Percentiles rank a stretch among this genome's conserved stretches.
Evolutionary conservation across 2,113 vertebrate species (phyloP).

Genomic region (Malurus melanocephalus): DNA sequence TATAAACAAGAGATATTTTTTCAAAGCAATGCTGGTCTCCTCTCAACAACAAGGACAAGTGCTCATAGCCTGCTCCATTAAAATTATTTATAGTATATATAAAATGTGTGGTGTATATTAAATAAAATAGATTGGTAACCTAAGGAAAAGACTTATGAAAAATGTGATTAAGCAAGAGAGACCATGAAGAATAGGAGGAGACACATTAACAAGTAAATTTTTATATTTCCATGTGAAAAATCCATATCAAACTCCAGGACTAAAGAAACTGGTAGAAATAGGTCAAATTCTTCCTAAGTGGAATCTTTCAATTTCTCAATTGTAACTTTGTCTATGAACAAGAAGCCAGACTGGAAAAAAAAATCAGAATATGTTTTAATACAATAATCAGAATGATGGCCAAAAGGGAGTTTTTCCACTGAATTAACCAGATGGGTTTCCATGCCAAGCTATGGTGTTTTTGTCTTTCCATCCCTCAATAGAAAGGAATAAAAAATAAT

Average conservation of each 20-base stretch:
- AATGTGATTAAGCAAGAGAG: not conserved
- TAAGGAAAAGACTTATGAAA: not conserved
- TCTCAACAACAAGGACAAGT: not conserved
- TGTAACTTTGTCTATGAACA: not conserved
- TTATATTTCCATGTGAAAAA: not conserved
- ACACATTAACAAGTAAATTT: not conserved
- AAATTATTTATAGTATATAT: not conserved
- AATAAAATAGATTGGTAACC: not conserved
- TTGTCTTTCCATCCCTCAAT: conserved; percentile 18
- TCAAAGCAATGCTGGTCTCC: not conserved
- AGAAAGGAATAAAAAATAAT: conserved; percentile 7
- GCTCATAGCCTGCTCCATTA: not conserved
- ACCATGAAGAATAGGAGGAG: not conserved
- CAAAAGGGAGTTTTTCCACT: conserved; percentile 37
- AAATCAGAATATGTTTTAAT: conserved; percentile 17
- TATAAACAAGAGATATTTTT: not conserved
- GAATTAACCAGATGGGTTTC: conserved; percentile 36
- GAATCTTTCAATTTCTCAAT: not conserved
- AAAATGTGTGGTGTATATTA: not conserved
- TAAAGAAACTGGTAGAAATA: not conserved
- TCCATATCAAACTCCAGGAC: not conserved
- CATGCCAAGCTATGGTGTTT: not conserved
- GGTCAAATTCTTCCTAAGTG: not conserved
- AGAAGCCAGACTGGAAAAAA: conserved; percentile 24
- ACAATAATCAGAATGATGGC: conserved; percentile 20